phyloP scores from a whole-genome alignment of 1,140 invertebrate species.

The Agraylea sexmaculata region DNA sequence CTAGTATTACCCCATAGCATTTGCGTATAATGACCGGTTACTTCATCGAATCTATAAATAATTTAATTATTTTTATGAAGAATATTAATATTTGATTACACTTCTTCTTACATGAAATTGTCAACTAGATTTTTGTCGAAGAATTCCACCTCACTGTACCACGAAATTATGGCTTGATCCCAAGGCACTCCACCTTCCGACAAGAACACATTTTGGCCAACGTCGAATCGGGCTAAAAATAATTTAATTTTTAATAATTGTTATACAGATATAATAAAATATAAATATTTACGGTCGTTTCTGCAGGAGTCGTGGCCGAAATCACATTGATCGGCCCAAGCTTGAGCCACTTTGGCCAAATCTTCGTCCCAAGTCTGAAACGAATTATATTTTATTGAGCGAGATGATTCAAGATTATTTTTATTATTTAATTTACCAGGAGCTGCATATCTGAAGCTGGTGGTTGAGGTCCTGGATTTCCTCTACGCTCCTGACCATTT shows the following conservation, averaged over 20 bases:
- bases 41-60: conserved; percentile 15
- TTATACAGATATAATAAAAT: not conserved
- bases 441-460: conserved; percentile 42
- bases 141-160: conserved; percentile 25
- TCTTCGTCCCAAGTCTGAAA: conserved; percentile 45
- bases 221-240: conserved; percentile 22
- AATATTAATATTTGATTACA: conserved; percentile 23
- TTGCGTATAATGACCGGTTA: conserved; percentile 33
- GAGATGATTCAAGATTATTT: too few relatives aligned
- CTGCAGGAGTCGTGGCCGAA: conserved; percentile 43
- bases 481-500: conserved; percentile 32
- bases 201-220: conserved; percentile 28
- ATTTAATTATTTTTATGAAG: conserved; percentile 8
- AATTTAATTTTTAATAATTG: too few relatives aligned
- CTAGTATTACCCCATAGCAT: conserved; percentile 36
- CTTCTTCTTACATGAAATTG: conserved; percentile 20
- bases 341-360: conserved; percentile 44
- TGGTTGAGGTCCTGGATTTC: conserved; percentile 40
- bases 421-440: conserved; percentile 35
- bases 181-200: conserved; percentile 22
- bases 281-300: conserved; percentile 36
- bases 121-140: conserved; percentile 20
- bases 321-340: conserved; percentile 51
- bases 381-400: too few relatives aligned
- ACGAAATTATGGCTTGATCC: conserved; percentile 23